Conservation (phyloP, 2,888 invertebrate genomes). For the Neocrepidodera transversa region DNA sequence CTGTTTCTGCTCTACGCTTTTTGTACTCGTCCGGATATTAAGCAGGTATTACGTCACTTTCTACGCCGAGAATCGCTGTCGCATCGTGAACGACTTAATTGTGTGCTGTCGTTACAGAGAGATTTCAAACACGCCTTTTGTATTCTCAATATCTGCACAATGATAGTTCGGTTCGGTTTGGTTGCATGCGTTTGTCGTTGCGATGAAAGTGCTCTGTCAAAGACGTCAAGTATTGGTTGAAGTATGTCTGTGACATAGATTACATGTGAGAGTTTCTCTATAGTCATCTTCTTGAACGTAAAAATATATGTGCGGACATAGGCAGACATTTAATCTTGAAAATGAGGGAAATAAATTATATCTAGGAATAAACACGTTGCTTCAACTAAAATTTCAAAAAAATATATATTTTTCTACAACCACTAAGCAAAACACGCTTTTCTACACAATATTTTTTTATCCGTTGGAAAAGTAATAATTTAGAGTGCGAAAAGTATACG, state of each 20-base stretch:
- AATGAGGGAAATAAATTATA: no score
- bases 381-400: no score
- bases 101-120: slow-evolving; percentile 17
- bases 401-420: no score
- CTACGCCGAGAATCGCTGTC: slow-evolving; percentile 4
- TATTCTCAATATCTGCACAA: slow-evolving; percentile 14
- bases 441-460: no score
- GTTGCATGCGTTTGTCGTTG: slow-evolving; percentile 1
- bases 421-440: no score
- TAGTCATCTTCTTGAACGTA: slow-evolving; percentile 4
- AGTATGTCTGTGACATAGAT: slow-evolving; percentile 8
- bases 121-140: slow-evolving; percentile 17
- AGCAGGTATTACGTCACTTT: slow-evolving; percentile 25
- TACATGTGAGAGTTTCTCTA: background rate
- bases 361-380: no score
- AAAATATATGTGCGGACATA: no score
- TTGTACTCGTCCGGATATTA: slow-evolving; percentile 22
- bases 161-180: slow-evolving; percentile 15
- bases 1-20: slow-evolving; percentile 15
- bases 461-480: no score
- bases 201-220: slow-evolving; percentile 10
- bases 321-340: no score
- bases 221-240: slow-evolving; percentile 9
- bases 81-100: slow-evolving; percentile 22
- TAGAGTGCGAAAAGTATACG: no score